These are phyloP conservation scores for Drosophila insularis DNA, from an alignment of 1,140 invertebrate species.

Conservation along the genomic window DNA sequence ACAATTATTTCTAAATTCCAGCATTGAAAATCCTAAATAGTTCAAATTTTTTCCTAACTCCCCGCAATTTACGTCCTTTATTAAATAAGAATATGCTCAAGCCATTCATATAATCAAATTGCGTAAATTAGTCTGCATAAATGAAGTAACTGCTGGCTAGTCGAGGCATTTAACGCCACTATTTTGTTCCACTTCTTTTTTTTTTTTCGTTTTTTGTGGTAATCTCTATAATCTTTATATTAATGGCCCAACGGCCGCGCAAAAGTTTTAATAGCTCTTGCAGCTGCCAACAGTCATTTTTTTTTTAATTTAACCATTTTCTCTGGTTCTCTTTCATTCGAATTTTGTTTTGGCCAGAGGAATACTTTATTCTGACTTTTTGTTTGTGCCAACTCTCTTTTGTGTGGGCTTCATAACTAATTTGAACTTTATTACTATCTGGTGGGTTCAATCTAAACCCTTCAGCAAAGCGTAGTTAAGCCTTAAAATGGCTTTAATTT, in stretches of 20 bases:
- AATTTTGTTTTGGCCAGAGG: slow-evolving; percentile 55
- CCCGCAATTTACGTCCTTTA: background rate
- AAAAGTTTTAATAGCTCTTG: slow-evolving; percentile 74
- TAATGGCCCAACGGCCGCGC: slow-evolving; percentile 59
- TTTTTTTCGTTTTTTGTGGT: slow-evolving; percentile 11
- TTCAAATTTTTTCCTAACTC: background rate
- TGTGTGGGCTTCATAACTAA: slow-evolving; percentile 71
- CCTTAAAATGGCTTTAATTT: background rate
- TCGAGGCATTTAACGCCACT: slow-evolving; percentile 59
- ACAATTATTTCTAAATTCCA: slow-evolving; percentile 9
- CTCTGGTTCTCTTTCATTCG: slow-evolving; percentile 2
- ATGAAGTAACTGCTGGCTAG: slow-evolving; percentile 23
- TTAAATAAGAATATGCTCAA: background rate
- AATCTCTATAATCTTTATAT: slow-evolving; percentile 75
- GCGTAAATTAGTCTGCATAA: slow-evolving; percentile 41
- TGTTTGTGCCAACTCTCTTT: slow-evolving; percentile 43
- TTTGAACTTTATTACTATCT: slow-evolving; percentile 75
- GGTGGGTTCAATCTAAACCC: slow-evolving; percentile 44
- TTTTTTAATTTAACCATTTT: slow-evolving; percentile 25
- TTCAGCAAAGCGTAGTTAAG: slow-evolving; percentile 21
- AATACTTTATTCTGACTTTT: slow-evolving; percentile 29
- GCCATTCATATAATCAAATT: background rate
- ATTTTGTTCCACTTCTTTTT: slow-evolving; percentile 65
- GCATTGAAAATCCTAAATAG: background rate
- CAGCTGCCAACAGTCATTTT: slow-evolving; percentile 68